phyloP scores from a whole-genome alignment of 2,797 vertebrate genomes.

The Fistularia commersonii region DNA sequence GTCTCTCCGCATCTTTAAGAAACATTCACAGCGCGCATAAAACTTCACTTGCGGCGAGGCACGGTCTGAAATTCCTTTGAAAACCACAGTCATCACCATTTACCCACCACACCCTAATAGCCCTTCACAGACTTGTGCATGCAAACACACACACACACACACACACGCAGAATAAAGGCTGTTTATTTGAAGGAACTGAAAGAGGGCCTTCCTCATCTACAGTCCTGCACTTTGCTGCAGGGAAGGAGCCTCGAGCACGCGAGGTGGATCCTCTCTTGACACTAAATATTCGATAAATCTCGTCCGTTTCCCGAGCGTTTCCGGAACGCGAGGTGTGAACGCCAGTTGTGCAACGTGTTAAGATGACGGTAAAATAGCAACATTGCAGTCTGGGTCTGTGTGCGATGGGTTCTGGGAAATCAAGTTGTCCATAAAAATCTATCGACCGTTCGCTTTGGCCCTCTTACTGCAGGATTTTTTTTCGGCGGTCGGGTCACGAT shows the following conservation, averaged over 20 bases:
- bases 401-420: too few species aligned
- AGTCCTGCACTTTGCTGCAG: constrained; percentile 36
- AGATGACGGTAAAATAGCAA: too few species aligned
- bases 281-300: background rate
- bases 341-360: too few species aligned
- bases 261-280: background rate
- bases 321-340: too few species aligned
- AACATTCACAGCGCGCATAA: constrained; percentile 36
- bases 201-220: constrained; percentile 67
- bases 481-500: too few species aligned
- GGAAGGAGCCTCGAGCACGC: constrained; percentile 6
- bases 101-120: constrained; percentile 55
- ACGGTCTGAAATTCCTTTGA: constrained; percentile 51
- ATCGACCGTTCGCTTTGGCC: too few species aligned
- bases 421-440: too few species aligned
- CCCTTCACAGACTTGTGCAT: constrained; percentile 34
- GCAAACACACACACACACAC: constrained; percentile 4
- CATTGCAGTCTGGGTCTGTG: too few species aligned
- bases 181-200: constrained; percentile 75
- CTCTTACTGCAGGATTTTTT: too few species aligned
- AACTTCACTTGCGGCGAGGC: constrained; percentile 47
- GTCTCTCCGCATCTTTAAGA: constrained; percentile 19
- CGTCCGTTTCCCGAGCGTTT: too few species aligned
- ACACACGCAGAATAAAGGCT: constrained; percentile 33
- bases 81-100: constrained; percentile 62